These are phyloP conservation scores for Poecilia picta DNA, from an alignment of 2,797 vertebrate genomes.

Conservation along the genomic window DNA sequence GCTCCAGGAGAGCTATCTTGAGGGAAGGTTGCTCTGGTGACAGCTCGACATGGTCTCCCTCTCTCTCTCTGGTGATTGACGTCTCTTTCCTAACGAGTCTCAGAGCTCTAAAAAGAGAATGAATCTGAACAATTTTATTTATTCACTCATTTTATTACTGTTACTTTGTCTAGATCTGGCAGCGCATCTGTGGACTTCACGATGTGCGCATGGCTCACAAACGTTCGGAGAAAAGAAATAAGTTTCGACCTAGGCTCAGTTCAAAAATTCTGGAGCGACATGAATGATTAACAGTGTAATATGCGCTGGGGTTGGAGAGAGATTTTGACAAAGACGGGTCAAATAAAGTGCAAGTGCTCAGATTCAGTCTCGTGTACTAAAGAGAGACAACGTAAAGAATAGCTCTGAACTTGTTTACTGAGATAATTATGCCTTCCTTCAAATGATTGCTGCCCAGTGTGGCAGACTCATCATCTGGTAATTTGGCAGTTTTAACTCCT, in stretches of 20 bases:
- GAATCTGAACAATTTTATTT: slow-evolving; percentile 69
- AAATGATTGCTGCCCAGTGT: slow-evolving; percentile 11
- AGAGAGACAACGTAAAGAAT: neutral
- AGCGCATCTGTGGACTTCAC: slow-evolving; percentile 32
- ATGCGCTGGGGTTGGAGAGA: neutral
- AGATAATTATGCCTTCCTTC: neutral
- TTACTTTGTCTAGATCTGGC: slow-evolving; percentile 43
- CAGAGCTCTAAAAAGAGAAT: slow-evolving; percentile 55
- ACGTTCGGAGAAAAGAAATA: slow-evolving; percentile 5
- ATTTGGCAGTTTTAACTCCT: slow-evolving; percentile 48
- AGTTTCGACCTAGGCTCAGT: neutral
- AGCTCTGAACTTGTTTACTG: neutral
- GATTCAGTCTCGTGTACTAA: neutral
- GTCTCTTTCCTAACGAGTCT: slow-evolving; percentile 58
- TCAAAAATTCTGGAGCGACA: neutral
- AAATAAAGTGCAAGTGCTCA: neutral
- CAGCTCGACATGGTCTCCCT: slow-evolving; percentile 41
- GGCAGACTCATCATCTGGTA: slow-evolving; percentile 25
- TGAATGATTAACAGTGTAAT: neutral
- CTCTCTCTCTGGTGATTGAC: slow-evolving; percentile 56
- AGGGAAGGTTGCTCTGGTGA: slow-evolving; percentile 74
- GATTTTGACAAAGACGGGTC: slow-evolving; percentile 1
- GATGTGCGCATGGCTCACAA: slow-evolving; percentile 28
- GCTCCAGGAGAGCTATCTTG: slow-evolving; percentile 57
- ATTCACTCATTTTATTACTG: neutral